Base-by-base conservation (phyloP, 1,140 invertebrate genomes). In the Drosophila nannoptera region DNA sequence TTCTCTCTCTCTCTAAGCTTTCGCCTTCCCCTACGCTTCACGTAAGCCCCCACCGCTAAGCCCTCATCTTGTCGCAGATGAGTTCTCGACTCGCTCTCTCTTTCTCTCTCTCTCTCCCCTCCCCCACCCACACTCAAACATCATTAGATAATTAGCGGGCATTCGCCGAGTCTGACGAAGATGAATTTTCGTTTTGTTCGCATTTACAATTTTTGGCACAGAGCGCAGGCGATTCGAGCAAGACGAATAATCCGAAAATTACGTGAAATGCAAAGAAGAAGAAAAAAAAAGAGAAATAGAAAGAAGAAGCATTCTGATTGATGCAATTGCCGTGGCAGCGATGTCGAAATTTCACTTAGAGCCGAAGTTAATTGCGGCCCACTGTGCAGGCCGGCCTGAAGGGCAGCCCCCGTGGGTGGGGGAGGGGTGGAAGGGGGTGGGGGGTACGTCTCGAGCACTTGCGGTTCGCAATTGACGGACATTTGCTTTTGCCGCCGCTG, bases 381-480 rank as follows among this genome's bases (percentile, higher is more conserved):
- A 22, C 22, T 22, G 22, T 22, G 22, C 22, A 22, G 22, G 22
- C 22, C 22, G 22, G 22, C 22, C 22, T 22, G 22, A 22, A 22
- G 22, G n/a, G n/a, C n/a, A n/a, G n/a, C n/a, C n/a, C n/a, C n/a
- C n/a, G n/a, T n/a, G n/a, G n/a, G n/a, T n/a, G n/a, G n/a, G n/a
- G n/a, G n/a, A n/a, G n/a, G n/a, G n/a, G n/a, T n/a, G n/a, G n/a
- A n/a, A n/a, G n/a, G n/a, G n/a, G n/a, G n/a, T n/a, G n/a, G n/a
- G n/a, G n/a, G n/a, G n/a, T n/a, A n/a, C n/a, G n/a, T n/a, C n/a
- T 7, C 36, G 29, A 64, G 67, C 75, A 77, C 52, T 83, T 69
- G 80, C 52, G 73, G 68, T 69, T 69, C 73, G 22, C 22, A 83
- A 83, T 83, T 86, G 81, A 86, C 77, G 81, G 64, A 75, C 77